Conservation (phyloP, 2,888 invertebrate species). For the Agrilus biguttatus region DNA sequence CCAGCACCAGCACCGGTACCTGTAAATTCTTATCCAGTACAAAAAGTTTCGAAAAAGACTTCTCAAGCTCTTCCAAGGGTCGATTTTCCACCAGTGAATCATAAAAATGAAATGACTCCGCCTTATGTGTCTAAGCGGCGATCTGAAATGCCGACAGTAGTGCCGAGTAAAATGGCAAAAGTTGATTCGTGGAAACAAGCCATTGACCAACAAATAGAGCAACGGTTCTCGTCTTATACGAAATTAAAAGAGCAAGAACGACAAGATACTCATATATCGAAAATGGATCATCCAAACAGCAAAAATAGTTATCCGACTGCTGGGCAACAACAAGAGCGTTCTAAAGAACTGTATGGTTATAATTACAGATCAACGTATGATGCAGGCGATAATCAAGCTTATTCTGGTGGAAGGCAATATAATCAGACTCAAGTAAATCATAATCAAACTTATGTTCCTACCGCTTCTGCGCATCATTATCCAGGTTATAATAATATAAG, state of each 20-base stretch:
- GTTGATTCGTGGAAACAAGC: constrained; percentile 37
- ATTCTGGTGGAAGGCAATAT: constrained; percentile 11
- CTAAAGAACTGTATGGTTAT: constrained; percentile 11
- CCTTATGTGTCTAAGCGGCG: constrained; percentile 23
- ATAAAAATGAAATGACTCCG: constrained; percentile 12
- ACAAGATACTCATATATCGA: constrained; percentile 7
- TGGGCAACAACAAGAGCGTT: constrained; percentile 15
- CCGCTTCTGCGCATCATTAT: constrained; percentile 22
- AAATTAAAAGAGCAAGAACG: constrained; percentile 11
- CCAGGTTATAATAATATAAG: constrained; percentile 17
- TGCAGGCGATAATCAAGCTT: constrained; percentile 5
- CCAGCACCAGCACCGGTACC: constrained; percentile 16
- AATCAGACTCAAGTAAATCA: constrained; percentile 16
- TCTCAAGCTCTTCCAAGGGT: constrained; percentile 17
- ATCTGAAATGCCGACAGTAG: constrained; percentile 19
- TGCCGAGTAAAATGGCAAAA: constrained; percentile 34
- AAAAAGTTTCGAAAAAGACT: constrained; percentile 7
- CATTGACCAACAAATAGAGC: constrained; percentile 41
- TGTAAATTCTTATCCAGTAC: constrained; percentile 13
- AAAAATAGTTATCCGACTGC: constrained; percentile 11
- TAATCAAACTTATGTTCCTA: constrained; percentile 26
- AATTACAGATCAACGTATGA: constrained; percentile 20
- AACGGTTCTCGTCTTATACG: constrained; percentile 32
- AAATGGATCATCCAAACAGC: constrained; percentile 7
- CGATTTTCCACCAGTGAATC: constrained; percentile 17